phyloP scores from a whole-genome alignment of 2,797 vertebrate species.

The Syngnathus acus region DNA sequence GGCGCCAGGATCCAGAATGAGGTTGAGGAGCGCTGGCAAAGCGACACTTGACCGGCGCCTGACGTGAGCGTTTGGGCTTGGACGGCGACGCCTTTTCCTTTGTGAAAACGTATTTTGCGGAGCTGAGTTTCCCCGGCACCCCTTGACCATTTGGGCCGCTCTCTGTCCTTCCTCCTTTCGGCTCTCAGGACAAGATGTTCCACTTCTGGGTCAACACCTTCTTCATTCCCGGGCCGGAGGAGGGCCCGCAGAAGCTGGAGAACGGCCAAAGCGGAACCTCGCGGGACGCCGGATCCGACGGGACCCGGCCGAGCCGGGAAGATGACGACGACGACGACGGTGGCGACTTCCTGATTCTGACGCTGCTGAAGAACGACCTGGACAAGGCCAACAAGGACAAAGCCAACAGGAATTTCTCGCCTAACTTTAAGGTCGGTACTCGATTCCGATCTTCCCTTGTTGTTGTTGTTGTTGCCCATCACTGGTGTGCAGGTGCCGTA shows the following conservation, averaged over 20 bases:
- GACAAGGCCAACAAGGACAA: constrained; percentile 99
- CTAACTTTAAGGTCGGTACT: constrained; percentile 91
- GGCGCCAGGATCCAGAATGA: no score
- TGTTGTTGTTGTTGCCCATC: no score
- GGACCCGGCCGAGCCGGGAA: constrained; percentile 68
- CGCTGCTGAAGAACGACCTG: constrained; percentile 96
- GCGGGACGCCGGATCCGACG: constrained; percentile 76
- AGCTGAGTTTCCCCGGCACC: no score
- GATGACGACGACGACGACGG: constrained; percentile 67
- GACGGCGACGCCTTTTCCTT: no score
- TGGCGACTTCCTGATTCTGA: constrained; percentile 94
- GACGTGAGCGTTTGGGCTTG: no score
- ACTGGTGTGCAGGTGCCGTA: no score
- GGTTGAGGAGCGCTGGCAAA: no score
- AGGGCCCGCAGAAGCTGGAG: constrained; percentile 87
- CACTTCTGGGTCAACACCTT: constrained; percentile 99
- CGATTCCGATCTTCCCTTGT: no score
- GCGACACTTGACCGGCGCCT: no score
- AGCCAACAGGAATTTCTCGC: constrained; percentile 99
- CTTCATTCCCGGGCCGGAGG: constrained; percentile 94
- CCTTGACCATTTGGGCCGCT: no score
- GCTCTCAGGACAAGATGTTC: constrained; percentile 94
- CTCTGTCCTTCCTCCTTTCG: background rate
- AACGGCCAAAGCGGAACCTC: constrained; percentile 69
- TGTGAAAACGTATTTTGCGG: no score